These are phyloP conservation scores for Melangyna quadrimaculata DNA, from an alignment of 2,888 invertebrate genomes.

Conservation along the genomic window DNA sequence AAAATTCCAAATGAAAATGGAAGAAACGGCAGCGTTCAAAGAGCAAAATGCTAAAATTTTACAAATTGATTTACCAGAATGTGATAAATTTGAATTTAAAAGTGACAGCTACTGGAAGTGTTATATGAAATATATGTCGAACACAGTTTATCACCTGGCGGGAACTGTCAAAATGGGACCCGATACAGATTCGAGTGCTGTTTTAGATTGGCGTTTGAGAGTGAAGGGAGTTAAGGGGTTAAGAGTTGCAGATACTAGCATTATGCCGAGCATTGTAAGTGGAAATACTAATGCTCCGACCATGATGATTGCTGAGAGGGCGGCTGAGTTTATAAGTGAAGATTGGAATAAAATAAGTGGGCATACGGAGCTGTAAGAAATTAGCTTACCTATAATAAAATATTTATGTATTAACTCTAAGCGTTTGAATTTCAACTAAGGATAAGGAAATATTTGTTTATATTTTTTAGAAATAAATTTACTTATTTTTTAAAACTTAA, in stretches of 20 bases:
- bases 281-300: conserved; percentile 92
- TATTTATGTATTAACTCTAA: no score
- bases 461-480: no score
- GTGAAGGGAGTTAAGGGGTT: conserved; percentile 85
- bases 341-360: conserved; percentile 73
- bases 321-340: conserved; percentile 83
- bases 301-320: conserved; percentile 93
- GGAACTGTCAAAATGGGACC: conserved; percentile 89
- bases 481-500: no score
- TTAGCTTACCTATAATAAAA: no score
- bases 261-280: conserved; percentile 89
- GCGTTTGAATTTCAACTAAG: no score
- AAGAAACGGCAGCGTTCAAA: conserved; percentile 80
- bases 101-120: conserved; percentile 84
- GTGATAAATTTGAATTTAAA: conserved; percentile 75
- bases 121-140: conserved; percentile 84
- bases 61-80: conserved; percentile 74
- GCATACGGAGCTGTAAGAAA: not conserved
- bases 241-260: conserved; percentile 88
- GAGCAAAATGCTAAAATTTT: conserved; percentile 77
- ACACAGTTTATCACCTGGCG: conserved; percentile 86
- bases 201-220: conserved; percentile 85
- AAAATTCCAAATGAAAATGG: conserved; percentile 77
- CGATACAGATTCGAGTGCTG: conserved; percentile 83
- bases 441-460: no score